Conservation (phyloP, 2,888 invertebrate genomes). For the Chelonus formosanus region DNA sequence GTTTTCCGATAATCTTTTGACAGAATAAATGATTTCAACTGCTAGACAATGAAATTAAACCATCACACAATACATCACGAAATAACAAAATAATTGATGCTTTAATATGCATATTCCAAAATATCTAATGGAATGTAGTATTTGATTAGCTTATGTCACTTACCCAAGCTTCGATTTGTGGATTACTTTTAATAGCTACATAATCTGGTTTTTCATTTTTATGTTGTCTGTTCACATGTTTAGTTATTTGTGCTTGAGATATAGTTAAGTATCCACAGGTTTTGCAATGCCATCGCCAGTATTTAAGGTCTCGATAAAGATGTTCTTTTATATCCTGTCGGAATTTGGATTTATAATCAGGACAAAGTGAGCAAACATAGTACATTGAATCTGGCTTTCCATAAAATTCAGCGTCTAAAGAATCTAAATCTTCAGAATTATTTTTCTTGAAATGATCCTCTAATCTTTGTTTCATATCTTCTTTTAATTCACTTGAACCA, state of each 20-base stretch:
- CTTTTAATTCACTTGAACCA: too few species aligned
- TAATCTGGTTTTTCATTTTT: conserved; percentile 6
- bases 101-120: neutral
- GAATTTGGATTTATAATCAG: conserved; percentile 68
- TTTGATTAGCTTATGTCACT: conserved; percentile 23
- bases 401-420: too few species aligned
- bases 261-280: conserved; percentile 70
- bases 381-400: conserved; percentile 68
- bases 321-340: conserved; percentile 73
- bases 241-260: conserved; percentile 19
- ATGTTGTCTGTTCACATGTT: conserved; percentile 26
- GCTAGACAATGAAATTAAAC: too few species aligned
- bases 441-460: too few species aligned
- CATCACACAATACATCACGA: too few species aligned
- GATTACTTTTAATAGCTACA: conserved; percentile 60
- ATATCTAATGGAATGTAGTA: conserved; percentile 2
- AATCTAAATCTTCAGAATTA: too few species aligned
- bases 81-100: too few species aligned
- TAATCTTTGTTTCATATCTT: too few species aligned
- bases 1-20: neutral
- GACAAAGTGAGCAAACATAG: conserved; percentile 73
- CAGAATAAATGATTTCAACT: too few species aligned
- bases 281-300: conserved; percentile 72
- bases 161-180: conserved; percentile 69
- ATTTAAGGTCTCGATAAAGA: conserved; percentile 74